phyloP scores from a whole-genome alignment of 2,113 vertebrate genomes.

The Hyperopisus bebe region DNA sequence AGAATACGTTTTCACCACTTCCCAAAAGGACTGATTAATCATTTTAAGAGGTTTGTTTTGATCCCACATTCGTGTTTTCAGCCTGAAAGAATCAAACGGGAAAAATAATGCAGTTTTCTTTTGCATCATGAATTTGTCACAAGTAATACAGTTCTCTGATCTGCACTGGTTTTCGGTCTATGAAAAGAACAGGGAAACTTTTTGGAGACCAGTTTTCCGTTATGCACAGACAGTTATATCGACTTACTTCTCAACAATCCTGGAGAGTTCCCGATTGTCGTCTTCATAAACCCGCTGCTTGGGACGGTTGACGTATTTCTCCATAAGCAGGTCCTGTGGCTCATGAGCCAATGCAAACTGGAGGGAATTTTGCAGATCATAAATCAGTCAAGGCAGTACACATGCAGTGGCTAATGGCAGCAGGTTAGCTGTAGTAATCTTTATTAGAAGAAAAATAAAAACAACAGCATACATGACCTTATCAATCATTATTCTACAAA shows the following conservation, averaged over 20 bases:
- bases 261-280: conserved; percentile 63
- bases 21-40: conserved; percentile 51
- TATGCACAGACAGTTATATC: not conserved
- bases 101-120: not conserved
- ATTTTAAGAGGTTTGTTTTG: conserved; percentile 49
- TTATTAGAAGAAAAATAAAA: not conserved
- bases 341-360: conserved; percentile 59
- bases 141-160: not conserved
- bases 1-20: conserved; percentile 45
- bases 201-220: not conserved
- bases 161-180: not conserved
- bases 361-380: not conserved
- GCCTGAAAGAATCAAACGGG: conserved; percentile 34
- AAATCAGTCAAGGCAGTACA: not conserved
- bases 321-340: conserved; percentile 63
- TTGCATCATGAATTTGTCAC: not conserved
- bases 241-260: conserved; percentile 69
- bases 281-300: conserved; percentile 75
- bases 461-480: not conserved
- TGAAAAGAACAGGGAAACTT: not conserved
- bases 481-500: not conserved
- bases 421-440: not conserved
- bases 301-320: conserved; percentile 68
- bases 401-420: not conserved
- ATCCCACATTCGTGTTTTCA: conserved; percentile 50